Evolutionary conservation across 1,140 invertebrate genomes (phyloP).

Genomic region (Drosophila rufa): DNA sequence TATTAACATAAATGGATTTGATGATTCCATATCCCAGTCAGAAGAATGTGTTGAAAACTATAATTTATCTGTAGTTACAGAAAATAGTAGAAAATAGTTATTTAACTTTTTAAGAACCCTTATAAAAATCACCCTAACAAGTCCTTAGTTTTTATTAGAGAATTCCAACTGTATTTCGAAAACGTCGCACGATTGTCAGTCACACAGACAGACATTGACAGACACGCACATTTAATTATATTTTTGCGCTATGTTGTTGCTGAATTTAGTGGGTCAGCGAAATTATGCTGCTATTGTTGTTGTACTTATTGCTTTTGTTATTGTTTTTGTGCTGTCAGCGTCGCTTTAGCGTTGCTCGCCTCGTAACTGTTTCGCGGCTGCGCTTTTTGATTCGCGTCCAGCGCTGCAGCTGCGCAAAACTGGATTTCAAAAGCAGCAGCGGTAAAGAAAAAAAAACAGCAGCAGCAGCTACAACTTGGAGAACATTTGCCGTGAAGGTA

Average conservation of each 20-base stretch:
- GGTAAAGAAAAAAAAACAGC: constrained; percentile 26
- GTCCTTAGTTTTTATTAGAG: background rate
- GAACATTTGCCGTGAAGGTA: constrained; percentile 69
- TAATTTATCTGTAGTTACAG: background rate
- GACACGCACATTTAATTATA: constrained; percentile 78
- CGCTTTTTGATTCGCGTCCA: constrained; percentile 46
- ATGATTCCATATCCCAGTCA: background rate
- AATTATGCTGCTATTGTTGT: constrained; percentile 54
- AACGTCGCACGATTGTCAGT: constrained; percentile 52
- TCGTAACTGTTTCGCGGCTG: constrained; percentile 62
- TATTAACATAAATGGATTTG: background rate
- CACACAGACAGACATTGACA: constrained; percentile 45
- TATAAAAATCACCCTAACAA: background rate
- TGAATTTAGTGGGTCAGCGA: constrained; percentile 79
- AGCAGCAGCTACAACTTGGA: constrained; percentile 25
- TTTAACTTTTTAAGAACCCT: background rate
- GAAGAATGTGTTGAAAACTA: background rate
- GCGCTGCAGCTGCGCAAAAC: constrained; percentile 78
- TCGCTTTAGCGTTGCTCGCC: constrained; percentile 39
- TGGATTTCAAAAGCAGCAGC: constrained; percentile 73
- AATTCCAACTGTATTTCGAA: constrained; percentile 45
- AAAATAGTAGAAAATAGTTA: no score
- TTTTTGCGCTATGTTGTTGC: constrained; percentile 63
- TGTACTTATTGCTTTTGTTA: constrained; percentile 15
- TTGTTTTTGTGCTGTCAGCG: constrained; percentile 35